Conservation (phyloP, 1,140 invertebrate species). For the Lysiphlebus fabarum region DNA sequence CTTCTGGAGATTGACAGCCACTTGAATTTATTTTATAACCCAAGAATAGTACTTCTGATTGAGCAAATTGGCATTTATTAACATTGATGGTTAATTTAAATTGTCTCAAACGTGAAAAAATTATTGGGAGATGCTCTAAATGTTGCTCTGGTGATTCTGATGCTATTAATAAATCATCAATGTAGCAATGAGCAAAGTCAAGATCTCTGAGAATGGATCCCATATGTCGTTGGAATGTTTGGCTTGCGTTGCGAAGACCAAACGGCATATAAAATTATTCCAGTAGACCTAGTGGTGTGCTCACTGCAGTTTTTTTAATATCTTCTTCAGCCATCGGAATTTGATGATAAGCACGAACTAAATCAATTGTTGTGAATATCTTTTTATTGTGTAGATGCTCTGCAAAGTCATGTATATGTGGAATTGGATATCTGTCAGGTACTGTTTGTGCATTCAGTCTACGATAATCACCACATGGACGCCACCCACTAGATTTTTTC, state of each 20-base stretch:
- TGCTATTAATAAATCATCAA: too few species aligned
- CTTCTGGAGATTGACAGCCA: not conserved
- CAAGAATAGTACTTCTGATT: not conserved
- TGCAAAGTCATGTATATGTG: conserved; percentile 37
- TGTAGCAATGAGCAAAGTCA: conserved; percentile 19
- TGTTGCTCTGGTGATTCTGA: too few species aligned
- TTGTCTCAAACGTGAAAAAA: conserved; percentile 5
- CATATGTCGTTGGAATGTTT: conserved; percentile 32
- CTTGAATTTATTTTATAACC: not conserved
- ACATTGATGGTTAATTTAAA: conserved; percentile 25
- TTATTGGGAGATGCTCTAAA: conserved; percentile 6
- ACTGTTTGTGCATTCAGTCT: conserved; percentile 40
- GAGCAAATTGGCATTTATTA: conserved; percentile 33
- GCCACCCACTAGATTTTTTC: conserved; percentile 37
- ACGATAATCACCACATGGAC: conserved; percentile 43
- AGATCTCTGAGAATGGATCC: conserved; percentile 25
- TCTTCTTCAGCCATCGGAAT: conserved; percentile 36
- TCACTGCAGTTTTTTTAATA: conserved; percentile 42
- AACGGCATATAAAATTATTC: conserved; percentile 45
- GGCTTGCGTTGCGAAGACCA: conserved; percentile 26
- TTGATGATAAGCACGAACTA: conserved; percentile 49
- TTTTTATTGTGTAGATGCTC: conserved; percentile 33
- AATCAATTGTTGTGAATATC: conserved; percentile 47
- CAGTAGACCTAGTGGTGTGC: conserved; percentile 30
- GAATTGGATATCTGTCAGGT: conserved; percentile 38